Evolutionary conservation across 2,113 vertebrate species (phyloP).

Genomic region (Lontra canadensis): DNA sequence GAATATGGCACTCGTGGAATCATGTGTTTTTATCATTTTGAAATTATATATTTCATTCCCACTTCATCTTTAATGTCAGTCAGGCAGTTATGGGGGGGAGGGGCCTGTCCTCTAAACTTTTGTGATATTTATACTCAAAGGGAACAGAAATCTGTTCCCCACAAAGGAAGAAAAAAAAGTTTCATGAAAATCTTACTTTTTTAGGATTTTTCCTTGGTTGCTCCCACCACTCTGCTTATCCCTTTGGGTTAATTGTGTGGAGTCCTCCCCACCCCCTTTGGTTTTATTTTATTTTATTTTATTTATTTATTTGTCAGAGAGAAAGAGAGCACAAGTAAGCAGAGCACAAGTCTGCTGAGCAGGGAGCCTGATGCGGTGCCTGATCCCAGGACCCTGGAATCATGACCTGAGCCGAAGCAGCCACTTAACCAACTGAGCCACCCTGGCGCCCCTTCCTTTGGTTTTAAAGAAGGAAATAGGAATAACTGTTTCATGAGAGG

Average conservation of each 20-base stretch:
- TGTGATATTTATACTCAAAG: conserved; percentile 38
- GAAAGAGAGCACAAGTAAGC: too few relatives aligned
- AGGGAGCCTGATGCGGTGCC: too few relatives aligned
- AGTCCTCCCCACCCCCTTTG: not conserved
- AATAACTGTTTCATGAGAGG: not conserved
- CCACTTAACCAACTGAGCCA: too few relatives aligned
- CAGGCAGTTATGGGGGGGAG: conserved; percentile 49
- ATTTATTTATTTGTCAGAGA: too few relatives aligned
- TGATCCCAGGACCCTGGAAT: too few relatives aligned
- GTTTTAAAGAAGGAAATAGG: not conserved
- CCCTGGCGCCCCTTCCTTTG: too few relatives aligned
- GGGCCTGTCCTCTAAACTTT: conserved; percentile 59
- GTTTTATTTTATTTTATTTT: too few relatives aligned
- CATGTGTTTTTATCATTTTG: conserved; percentile 78
- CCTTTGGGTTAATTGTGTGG: not conserved
- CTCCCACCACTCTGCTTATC: not conserved
- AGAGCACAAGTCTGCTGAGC: too few relatives aligned
- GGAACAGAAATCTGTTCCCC: conserved; percentile 63
- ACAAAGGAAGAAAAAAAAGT: conserved; percentile 44
- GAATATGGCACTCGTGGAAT: conserved; percentile 79
- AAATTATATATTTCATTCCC: conserved; percentile 77
- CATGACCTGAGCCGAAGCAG: too few relatives aligned
- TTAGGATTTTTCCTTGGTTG: not conserved
- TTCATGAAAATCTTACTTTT: not conserved
- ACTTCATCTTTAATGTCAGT: conserved; percentile 72